A percentile compares a stretch with the other conserved stretches of the same genome.
phyloP scores from a whole-genome alignment of 92 coral and sea anemone species.

The Muricea muricata region DNA sequence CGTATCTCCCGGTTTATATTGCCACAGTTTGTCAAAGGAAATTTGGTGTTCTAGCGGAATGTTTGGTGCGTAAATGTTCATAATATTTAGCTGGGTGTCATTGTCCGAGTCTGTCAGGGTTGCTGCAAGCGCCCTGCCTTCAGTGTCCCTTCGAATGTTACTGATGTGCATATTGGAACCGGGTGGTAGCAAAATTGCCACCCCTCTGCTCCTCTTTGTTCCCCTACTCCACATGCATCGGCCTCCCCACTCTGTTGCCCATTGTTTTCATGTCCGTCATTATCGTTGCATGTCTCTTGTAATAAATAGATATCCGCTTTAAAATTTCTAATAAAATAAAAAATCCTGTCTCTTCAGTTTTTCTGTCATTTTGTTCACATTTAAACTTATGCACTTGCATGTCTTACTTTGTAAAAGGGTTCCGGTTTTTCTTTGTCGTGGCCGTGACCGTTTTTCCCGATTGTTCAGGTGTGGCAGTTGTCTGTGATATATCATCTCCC shows the following conservation, averaged over 20 bases:
- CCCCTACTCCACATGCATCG: conserved; percentile 23
- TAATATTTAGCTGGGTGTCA: neutral
- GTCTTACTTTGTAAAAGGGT: neutral
- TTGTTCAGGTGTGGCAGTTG: too few relatives aligned
- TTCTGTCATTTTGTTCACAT: conserved; percentile 3
- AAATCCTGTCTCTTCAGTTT: neutral
- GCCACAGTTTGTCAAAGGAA: conserved; percentile 26
- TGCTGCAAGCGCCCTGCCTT: conserved; percentile 6
- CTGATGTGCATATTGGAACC: neutral
- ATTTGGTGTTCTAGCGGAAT: neutral
- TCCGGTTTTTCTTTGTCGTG: neutral
- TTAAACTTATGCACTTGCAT: neutral
- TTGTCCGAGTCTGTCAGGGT: neutral
- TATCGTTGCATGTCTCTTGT: conserved; percentile 63
- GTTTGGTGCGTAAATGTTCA: conserved; percentile 51
- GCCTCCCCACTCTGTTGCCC: conserved; percentile 53
- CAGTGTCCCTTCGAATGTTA: neutral
- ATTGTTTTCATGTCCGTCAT: neutral
- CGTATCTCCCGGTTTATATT: neutral
- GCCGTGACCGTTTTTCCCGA: too few relatives aligned
- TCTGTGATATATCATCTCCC: too few relatives aligned
- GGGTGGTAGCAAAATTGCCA: conserved; percentile 16
- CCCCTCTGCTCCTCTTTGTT: conserved; percentile 27
- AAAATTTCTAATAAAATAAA: neutral
- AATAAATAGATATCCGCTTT: conserved; percentile 14